phyloP scores from a whole-genome alignment of 53 echinoderm and acorn worm species.

The Echinometra lucunter region DNA sequence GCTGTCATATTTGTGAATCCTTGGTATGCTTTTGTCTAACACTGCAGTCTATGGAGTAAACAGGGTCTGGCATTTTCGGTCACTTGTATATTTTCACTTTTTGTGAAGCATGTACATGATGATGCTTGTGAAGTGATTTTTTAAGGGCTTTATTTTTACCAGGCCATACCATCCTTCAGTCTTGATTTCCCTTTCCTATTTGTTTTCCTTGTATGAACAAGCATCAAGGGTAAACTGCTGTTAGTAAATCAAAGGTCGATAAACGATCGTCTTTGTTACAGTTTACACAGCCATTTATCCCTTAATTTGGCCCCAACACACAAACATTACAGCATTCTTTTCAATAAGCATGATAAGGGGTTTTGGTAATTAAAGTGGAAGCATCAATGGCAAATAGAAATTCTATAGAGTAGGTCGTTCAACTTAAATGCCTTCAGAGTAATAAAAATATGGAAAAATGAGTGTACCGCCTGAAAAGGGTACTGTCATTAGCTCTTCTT shows the following conservation, averaged over 20 bases:
- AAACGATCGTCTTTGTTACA: neutral
- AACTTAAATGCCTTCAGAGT: neutral
- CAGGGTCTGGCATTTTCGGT: too few species aligned
- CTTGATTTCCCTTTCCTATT: neutral
- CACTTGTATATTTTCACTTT: too few species aligned
- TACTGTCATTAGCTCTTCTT: neutral
- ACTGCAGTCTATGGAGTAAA: too few species aligned
- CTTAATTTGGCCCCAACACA: neutral
- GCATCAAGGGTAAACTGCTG: neutral
- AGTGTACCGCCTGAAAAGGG: neutral
- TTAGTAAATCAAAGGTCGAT: neutral
- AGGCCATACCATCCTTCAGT: too few species aligned
- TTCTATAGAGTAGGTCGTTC: neutral
- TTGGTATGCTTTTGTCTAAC: too few species aligned
- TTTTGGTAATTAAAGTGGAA: neutral
- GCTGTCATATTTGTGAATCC: too few species aligned
- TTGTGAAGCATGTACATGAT: too few species aligned
- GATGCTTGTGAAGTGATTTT: too few species aligned
- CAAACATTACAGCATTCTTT: neutral
- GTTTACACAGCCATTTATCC: slow-evolving; percentile 2
- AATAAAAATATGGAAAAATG: neutral
- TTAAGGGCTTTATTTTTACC: too few species aligned
- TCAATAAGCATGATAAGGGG: neutral
- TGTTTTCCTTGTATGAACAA: neutral
- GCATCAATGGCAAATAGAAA: neutral